Base-by-base conservation (phyloP, 2,888 invertebrate species). In the Leucoma salicis region DNA sequence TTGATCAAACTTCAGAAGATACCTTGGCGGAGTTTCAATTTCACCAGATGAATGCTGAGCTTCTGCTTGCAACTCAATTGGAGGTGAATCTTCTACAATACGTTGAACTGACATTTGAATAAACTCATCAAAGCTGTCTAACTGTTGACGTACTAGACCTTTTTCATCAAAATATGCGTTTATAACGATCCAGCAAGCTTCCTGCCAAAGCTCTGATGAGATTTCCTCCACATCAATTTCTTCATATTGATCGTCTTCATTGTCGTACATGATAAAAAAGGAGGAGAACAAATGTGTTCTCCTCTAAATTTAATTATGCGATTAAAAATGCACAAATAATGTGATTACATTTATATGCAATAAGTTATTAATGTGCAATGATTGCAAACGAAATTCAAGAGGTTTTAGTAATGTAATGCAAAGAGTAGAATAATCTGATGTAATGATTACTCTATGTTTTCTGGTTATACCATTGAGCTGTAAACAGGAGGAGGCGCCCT, bases 81-180 rank as follows among this genome's bases (percentile, higher is more conserved):
- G 97, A 2, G 99, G 99, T 0, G 99, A 98, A 83, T 99, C 99
- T 90, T 99, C 99, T 0, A 99, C 99, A 66, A 99, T 99, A 57
- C 99, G 92, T 79, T 99, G 99, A 5, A 99, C 99, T 6, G 99
- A 99, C 99, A 99, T 99, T 83, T 98, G 99, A 76, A 99, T 99
- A 74, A 99, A 99, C 90, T 99, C 99, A 91, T 99, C 99, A 74
- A 99, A 99, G 70, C 99, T 99, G 80, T 99, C 99, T 60, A 99
- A 91, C 78, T 99, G 99, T 78, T 99, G 99, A 36, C 99, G 93
- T 31, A 99, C 99, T 54, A 99, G 92, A 80, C 99, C 99, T 85
- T 99, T 99, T 80, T 99, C 99, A 77, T 99, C 99, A 76, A 99
- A 99, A 84, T 99, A 99, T 0, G 99, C 98, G 77, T 99, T 99